A percentile compares a stretch with the other conserved stretches of the same genome.
Conservation (phyloP, 2,888 invertebrate species). For the Aromia moschata region DNA sequence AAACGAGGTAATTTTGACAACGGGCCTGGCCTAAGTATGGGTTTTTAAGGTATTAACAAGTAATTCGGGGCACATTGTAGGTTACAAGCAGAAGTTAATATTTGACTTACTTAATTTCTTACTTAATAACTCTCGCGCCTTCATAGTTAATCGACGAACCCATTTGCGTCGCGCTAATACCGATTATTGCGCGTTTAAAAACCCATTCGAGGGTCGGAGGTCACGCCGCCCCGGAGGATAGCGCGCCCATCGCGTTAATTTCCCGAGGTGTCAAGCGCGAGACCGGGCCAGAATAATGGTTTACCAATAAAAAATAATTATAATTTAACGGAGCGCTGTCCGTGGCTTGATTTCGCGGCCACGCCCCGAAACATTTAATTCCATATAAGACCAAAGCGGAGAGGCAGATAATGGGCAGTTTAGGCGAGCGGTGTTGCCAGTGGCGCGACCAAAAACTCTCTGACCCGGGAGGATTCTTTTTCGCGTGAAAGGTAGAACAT, state of each 20-base stretch:
- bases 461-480: too few species aligned
- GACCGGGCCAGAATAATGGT: conserved; percentile 3
- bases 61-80: too few species aligned
- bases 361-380: conserved; percentile 17
- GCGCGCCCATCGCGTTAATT: background rate
- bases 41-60: too few species aligned
- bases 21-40: too few species aligned
- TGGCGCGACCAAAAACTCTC: too few species aligned
- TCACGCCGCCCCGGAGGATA: background rate
- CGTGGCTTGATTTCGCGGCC: conserved; percentile 9
- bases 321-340: conserved; percentile 11
- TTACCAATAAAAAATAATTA: conserved; percentile 13
- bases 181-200: conserved; percentile 6
- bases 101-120: too few species aligned
- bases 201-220: conserved; percentile 4
- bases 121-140: too few species aligned
- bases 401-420: conserved; percentile 14
- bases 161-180: background rate
- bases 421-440: conserved; percentile 8
- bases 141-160: too few species aligned
- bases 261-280: background rate
- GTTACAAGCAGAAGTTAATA: too few species aligned
- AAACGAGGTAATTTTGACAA: too few species aligned
- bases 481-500: too few species aligned
- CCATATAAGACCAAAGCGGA: conserved; percentile 16